Evolutionary conservation across 2,888 invertebrate genomes (phyloP).

Genomic region (Sarcophaga rosellei): DNA sequence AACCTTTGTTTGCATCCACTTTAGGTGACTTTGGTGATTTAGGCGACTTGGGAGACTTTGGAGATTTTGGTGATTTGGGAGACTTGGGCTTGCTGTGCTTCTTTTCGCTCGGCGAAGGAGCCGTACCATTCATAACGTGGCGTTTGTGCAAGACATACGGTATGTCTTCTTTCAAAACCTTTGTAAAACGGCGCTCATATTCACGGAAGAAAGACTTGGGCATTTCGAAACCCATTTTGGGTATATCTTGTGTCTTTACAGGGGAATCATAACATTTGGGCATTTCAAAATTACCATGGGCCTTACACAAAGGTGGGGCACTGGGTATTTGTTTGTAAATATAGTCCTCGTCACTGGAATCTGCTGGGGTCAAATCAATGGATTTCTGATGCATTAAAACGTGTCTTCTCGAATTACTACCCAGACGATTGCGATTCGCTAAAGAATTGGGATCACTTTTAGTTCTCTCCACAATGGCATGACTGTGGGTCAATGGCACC

Average conservation of each 20-base stretch:
- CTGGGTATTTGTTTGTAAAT: slow-evolving; percentile 89
- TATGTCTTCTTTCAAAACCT: slow-evolving; percentile 86
- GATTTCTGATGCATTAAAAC: slow-evolving; percentile 93
- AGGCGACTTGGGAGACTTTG: slow-evolving; percentile 85
- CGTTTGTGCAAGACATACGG: slow-evolving; percentile 92
- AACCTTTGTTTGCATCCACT: slow-evolving; percentile 73
- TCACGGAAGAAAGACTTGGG: slow-evolving; percentile 88
- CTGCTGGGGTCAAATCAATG: slow-evolving; percentile 91
- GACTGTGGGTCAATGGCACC: slow-evolving; percentile 84
- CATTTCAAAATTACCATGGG: slow-evolving; percentile 87
- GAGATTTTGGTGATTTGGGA: slow-evolving; percentile 85
- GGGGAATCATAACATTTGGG: slow-evolving; percentile 82
- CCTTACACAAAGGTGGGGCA: slow-evolving; percentile 87
- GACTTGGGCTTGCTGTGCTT: slow-evolving; percentile 84
- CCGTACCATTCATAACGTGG: slow-evolving; percentile 92
- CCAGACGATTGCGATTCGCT: slow-evolving; percentile 87
- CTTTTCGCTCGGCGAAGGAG: slow-evolving; percentile 83
- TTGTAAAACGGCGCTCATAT: slow-evolving; percentile 83
- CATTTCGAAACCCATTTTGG: slow-evolving; percentile 87
- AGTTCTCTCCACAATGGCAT: slow-evolving; percentile 90
- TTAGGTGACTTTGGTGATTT: slow-evolving; percentile 85
- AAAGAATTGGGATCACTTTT: slow-evolving; percentile 93
- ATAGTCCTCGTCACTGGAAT: slow-evolving; percentile 92
- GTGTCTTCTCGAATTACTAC: slow-evolving; percentile 88
- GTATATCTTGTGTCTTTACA: slow-evolving; percentile 82